Percentiles rank a stretch among this genome's conserved stretches.
Evolutionary conservation across 2,888 invertebrate species (phyloP).

Genomic region (Villa cingulata): DNA sequence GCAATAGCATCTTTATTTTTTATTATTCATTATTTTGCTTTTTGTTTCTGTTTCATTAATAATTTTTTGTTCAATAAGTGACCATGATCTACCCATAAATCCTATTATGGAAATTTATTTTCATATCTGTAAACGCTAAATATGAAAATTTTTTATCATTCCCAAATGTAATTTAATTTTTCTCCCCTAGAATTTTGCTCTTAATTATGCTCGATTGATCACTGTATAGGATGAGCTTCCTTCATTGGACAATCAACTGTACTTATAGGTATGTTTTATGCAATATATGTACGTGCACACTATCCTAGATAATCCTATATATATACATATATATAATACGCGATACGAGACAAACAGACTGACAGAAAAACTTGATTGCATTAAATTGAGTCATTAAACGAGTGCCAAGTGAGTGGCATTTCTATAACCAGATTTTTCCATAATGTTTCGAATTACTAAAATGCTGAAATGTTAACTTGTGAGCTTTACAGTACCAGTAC

Average conservation of each 20-base stretch:
- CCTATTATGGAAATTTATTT: not conserved
- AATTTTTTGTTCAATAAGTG: not conserved
- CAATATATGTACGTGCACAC: not conserved
- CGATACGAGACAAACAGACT: not conserved
- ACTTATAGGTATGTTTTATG: conserved; percentile 5
- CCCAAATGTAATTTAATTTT: not conserved
- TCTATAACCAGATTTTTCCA: conserved; percentile 9
- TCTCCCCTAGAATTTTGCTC: conserved; percentile 1
- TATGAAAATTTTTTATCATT: not conserved
- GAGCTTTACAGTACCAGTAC: no score
- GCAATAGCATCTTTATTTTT: no score
- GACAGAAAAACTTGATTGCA: not conserved
- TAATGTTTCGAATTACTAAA: not conserved
- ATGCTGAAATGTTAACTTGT: not conserved
- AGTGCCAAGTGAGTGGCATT: conserved; percentile 14
- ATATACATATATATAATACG: no score
- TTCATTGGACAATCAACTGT: conserved; percentile 3
- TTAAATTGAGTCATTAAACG: conserved; percentile 15
- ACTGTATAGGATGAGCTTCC: conserved; percentile 4
- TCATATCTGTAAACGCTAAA: not conserved
- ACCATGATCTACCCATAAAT: not conserved
- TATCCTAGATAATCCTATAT: not conserved
- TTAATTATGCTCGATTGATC: conserved; percentile 9
- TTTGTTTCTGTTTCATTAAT: no score
- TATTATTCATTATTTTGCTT: no score